Base-by-base conservation (phyloP, 2,113 vertebrate species). In the Vulpes ferrilata region DNA sequence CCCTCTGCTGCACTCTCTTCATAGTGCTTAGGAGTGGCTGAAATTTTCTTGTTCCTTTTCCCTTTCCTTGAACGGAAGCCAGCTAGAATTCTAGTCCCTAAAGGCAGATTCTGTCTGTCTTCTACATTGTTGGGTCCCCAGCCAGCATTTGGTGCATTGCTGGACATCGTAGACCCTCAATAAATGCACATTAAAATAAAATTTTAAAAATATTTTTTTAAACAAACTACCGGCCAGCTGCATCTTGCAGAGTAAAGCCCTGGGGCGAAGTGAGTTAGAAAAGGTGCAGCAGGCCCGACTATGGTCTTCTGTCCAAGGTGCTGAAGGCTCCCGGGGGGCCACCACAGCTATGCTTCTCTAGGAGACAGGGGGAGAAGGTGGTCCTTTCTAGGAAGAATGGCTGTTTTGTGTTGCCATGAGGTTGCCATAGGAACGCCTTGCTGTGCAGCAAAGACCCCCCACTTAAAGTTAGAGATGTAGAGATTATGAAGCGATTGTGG, bases 341-440 rank as follows among this genome's bases (percentile, higher is more conserved):
- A 67, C 79, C 12, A 15, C 64, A 2, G 16, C 74, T 35, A 12
- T 27, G 17, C 74, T 76, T 89, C 92, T 90, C n/a, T 64, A 32
- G 20, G 38, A 93, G 82, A 90, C 25, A 11, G 19, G 11, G 67
- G 30, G 84, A 76, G 55, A 81, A 84, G 19, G 69, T 62, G 78
- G 69, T 62, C 64, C 38, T 43, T 93, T 96, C 59, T 64, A 48
- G 48, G 76, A 92, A 55, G 35, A 91, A 76, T 48, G 53, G 62
- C 93, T 95, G 69, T 74, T 96, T 90, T 96, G 88, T 95, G 92
- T 96, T n/a, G 38, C 96, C 91, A 57, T 85, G 62, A 96, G 48
- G 98, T 98, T 98, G 95, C 95, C 96, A 98, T 98, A 96, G 97
- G 64, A 98, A 98, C 96, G 0, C 51, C 30, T 83, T 35, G 62